Conservation (phyloP, 2,113 vertebrate species). For the Archocentrus centrarchus region DNA sequence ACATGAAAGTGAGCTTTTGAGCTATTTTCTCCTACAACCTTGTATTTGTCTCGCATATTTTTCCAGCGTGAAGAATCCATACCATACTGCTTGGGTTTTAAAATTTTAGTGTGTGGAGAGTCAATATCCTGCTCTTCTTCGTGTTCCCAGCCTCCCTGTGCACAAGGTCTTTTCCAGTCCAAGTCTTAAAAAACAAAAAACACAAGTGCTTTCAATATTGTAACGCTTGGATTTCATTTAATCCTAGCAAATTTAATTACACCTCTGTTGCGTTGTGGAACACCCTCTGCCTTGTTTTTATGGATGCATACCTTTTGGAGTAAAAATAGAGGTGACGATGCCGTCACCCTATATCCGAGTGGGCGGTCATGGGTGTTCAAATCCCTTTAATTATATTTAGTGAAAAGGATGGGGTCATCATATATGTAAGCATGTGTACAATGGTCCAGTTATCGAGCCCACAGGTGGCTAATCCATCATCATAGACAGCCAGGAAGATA, state of each 20-base stretch:
- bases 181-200: background rate
- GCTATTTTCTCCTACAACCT: conserved; percentile 15
- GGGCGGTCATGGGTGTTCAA: conserved; percentile 46
- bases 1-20: conserved; percentile 32
- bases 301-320: background rate
- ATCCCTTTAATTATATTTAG: conserved; percentile 70
- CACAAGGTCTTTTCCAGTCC: background rate
- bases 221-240: background rate
- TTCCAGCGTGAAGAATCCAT: conserved; percentile 55
- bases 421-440: conserved; percentile 6
- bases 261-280: background rate
- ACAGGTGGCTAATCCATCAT: conserved; percentile 77
- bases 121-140: conserved; percentile 46
- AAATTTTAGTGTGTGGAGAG: conserved; percentile 53
- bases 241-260: background rate
- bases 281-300: background rate
- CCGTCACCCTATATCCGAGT: conserved; percentile 62
- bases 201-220: background rate
- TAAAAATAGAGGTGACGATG: conserved; percentile 52
- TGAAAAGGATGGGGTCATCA: conserved; percentile 53
- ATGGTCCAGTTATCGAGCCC: conserved; percentile 35
- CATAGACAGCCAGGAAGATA: conserved; percentile 43
- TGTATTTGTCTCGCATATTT: conserved; percentile 43
- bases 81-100: conserved; percentile 49
- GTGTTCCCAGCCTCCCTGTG: conserved; percentile 32